Evolutionary conservation across 2,797 vertebrate genomes (phyloP).

Genomic region (Loriculus beryllinus): DNA sequence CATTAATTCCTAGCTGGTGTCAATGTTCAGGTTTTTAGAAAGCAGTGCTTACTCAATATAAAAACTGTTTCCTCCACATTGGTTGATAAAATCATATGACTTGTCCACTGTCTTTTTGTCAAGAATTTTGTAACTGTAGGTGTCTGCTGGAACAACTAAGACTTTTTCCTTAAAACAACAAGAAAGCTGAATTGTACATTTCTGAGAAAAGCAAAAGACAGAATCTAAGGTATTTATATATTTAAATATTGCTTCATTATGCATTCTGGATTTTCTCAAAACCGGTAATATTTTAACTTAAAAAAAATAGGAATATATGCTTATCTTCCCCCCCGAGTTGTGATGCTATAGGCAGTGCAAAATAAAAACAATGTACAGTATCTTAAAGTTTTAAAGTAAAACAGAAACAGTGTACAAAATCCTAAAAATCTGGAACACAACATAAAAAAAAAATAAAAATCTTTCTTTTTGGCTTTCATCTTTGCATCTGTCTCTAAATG

Average conservation of each 20-base stretch:
- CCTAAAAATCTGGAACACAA: background rate
- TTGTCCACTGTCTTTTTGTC: constrained; percentile 83
- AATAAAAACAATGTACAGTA: background rate
- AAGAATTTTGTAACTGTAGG: constrained; percentile 83
- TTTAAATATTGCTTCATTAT: background rate
- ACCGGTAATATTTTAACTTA: background rate
- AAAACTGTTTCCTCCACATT: constrained; percentile 87
- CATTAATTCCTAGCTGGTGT: background rate
- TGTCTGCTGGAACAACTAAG: constrained; percentile 83
- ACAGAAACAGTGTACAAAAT: background rate
- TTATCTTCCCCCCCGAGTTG: background rate
- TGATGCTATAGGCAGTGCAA: background rate
- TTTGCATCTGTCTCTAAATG: background rate
- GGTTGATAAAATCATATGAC: constrained; percentile 85
- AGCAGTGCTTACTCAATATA: constrained; percentile 83
- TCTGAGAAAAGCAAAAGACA: constrained; percentile 16
- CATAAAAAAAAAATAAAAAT: background rate
- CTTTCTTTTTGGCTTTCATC: background rate
- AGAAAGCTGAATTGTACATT: constrained; percentile 48
- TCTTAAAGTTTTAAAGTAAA: background rate
- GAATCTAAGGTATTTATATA: background rate
- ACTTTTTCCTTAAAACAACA: constrained; percentile 82
- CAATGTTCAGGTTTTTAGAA: background rate
- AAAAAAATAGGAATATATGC: background rate
- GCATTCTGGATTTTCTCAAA: background rate